These are phyloP conservation scores for Bedellia somnulentella DNA, from an alignment of 2,888 invertebrate genomes.

Conservation along the genomic window DNA sequence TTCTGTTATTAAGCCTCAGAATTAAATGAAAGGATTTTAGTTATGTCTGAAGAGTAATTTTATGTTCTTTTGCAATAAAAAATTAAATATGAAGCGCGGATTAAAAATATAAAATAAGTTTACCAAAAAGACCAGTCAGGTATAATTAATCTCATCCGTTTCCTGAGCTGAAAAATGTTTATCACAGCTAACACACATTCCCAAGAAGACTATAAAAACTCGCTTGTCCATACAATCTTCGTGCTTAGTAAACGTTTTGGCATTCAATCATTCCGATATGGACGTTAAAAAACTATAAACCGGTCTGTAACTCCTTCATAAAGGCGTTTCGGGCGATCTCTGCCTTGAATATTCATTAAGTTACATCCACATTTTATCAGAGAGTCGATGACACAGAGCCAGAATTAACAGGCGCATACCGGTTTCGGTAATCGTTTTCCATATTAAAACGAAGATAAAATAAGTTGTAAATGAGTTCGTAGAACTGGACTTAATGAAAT, in stretches of 20 bases:
- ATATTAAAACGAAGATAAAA: too few species aligned
- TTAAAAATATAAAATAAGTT: too few species aligned
- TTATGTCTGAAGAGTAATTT: too few species aligned
- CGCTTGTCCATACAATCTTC: too few species aligned
- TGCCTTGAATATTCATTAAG: slow-evolving; percentile 45
- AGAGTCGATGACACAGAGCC: slow-evolving; percentile 33
- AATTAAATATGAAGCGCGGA: too few species aligned
- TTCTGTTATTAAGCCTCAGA: too few species aligned
- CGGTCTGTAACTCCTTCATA: slow-evolving; percentile 26
- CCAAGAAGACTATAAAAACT: slow-evolving; percentile 35
- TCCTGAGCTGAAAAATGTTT: slow-evolving; percentile 17
- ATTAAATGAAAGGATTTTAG: too few species aligned
- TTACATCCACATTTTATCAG: slow-evolving; percentile 20
- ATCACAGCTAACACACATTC: slow-evolving; percentile 23
- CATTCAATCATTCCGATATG: too few species aligned
- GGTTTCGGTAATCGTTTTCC: slow-evolving; percentile 20
- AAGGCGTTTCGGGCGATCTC: slow-evolving; percentile 35
- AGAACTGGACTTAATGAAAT: too few species aligned
- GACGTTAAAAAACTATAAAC: slow-evolving; percentile 29
- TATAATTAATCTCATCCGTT: slow-evolving; percentile 30
- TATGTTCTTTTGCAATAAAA: too few species aligned
- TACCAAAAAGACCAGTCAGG: neutral
- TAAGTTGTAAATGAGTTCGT: slow-evolving; percentile 8
- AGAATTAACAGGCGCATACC: slow-evolving; percentile 17
- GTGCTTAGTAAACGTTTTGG: too few species aligned